Conservation (phyloP, 2,797 vertebrate species). For the Nothura maculosa region DNA sequence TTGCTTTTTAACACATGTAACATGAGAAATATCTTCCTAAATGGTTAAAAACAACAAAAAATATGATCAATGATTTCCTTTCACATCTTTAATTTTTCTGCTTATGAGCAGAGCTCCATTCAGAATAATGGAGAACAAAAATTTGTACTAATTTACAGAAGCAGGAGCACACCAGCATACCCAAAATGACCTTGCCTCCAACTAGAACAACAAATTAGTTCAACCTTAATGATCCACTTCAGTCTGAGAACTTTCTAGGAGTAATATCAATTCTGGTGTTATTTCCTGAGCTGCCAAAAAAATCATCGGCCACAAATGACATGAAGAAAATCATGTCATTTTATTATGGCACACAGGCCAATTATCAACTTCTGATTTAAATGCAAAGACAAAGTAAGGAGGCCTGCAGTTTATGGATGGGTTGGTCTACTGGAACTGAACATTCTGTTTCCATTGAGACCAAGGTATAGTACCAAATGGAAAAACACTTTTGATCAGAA, state of each 20-base stretch:
- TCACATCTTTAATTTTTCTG: neutral
- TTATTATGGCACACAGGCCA: neutral
- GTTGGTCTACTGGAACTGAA: neutral
- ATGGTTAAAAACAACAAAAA: neutral
- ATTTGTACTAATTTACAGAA: neutral
- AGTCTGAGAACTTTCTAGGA: neutral
- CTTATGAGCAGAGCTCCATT: neutral
- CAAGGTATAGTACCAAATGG: neutral
- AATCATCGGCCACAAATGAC: neutral
- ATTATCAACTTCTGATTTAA: neutral
- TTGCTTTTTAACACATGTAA: neutral
- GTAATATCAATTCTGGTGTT: neutral
- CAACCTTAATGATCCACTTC: neutral
- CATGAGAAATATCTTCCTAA: neutral
- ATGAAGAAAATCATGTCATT: neutral
- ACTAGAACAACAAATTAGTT: neutral
- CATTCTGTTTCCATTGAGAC: constrained; percentile 34
- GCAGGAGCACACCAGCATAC: neutral
- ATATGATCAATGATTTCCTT: neutral
- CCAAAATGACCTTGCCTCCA: neutral
- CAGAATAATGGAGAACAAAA: neutral
- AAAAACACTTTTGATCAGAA: constrained; percentile 52
- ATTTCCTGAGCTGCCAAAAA: neutral
- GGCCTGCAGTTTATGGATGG: constrained; percentile 5
- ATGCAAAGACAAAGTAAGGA: constrained; percentile 29